A percentile compares a stretch with the other conserved stretches of the same genome.
These are phyloP conservation scores for Bellardia pandia DNA, from an alignment of 2,888 invertebrate genomes.

Conservation along the genomic window DNA sequence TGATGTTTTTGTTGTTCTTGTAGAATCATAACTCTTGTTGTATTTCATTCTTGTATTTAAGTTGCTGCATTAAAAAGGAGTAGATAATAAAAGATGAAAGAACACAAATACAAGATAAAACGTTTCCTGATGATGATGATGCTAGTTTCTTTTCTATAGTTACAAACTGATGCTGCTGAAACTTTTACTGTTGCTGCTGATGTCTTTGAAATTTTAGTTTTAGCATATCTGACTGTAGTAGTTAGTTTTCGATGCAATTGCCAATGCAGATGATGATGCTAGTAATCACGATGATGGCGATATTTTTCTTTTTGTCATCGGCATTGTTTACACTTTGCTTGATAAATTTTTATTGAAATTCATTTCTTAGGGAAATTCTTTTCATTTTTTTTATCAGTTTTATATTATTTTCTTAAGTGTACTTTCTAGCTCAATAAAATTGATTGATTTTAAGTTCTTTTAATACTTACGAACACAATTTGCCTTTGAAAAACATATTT, in stretches of 20 bases:
- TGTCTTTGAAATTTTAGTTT: constrained; percentile 47
- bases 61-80: constrained; percentile 31
- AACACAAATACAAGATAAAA: constrained; percentile 39
- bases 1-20: background rate
- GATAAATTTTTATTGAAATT: constrained; percentile 61
- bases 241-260: constrained; percentile 3
- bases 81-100: constrained; percentile 32
- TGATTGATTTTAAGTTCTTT: too few species aligned
- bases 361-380: constrained; percentile 45
- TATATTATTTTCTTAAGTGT: background rate
- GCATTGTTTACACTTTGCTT: constrained; percentile 53
- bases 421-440: too few species aligned
- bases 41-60: constrained; percentile 48
- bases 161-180: constrained; percentile 51
- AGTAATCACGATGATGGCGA: constrained; percentile 11
- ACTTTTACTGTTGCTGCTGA: constrained; percentile 30
- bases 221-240: constrained; percentile 62
- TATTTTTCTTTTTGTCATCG: too few species aligned
- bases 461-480: too few species aligned
- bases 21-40: too few species aligned
- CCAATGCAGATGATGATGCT: constrained; percentile 26
- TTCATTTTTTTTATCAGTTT: too few species aligned
- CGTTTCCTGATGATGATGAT: constrained; percentile 17
- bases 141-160: constrained; percentile 21
- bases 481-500: too few species aligned